Evolutionary conservation across 2,113 vertebrate genomes (phyloP).

Genomic region (Rattus rattus): DNA sequence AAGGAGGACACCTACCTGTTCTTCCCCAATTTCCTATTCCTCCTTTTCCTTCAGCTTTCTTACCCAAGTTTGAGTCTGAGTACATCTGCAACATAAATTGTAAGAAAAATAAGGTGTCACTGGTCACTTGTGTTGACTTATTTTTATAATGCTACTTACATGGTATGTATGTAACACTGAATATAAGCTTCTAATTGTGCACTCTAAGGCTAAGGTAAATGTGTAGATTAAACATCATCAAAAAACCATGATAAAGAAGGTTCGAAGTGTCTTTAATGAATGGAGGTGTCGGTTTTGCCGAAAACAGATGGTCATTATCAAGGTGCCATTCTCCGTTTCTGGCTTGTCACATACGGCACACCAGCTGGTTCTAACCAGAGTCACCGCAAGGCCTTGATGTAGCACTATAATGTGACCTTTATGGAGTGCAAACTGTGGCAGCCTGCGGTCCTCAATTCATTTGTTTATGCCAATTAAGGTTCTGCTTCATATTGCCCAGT

Average conservation of each 20-base stretch:
- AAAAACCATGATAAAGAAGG: background rate
- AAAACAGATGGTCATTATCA: background rate
- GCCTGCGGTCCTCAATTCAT: background rate
- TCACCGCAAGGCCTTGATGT: background rate
- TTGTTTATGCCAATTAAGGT: background rate
- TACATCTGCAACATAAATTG: background rate
- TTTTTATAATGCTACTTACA: conserved; percentile 29
- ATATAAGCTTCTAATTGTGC: background rate
- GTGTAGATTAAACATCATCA: conserved; percentile 45
- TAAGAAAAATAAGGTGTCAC: background rate
- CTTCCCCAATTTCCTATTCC: background rate
- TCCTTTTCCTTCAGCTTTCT: background rate
- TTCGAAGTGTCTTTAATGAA: background rate
- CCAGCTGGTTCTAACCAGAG: accelerated
- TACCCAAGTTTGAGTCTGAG: background rate
- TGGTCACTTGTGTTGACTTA: background rate
- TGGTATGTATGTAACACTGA: background rate
- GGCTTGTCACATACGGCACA: accelerated
- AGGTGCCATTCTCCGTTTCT: accelerated
- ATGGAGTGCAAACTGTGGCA: accelerated
- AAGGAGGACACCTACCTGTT: no score
- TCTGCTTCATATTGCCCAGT: background rate
- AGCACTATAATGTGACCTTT: accelerated
- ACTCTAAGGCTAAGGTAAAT: conserved; percentile 38
- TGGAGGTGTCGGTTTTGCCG: background rate